Evolutionary conservation across 23 tunicate genomes (phyloP).

Genomic region (Phallusia fumigata): DNA sequence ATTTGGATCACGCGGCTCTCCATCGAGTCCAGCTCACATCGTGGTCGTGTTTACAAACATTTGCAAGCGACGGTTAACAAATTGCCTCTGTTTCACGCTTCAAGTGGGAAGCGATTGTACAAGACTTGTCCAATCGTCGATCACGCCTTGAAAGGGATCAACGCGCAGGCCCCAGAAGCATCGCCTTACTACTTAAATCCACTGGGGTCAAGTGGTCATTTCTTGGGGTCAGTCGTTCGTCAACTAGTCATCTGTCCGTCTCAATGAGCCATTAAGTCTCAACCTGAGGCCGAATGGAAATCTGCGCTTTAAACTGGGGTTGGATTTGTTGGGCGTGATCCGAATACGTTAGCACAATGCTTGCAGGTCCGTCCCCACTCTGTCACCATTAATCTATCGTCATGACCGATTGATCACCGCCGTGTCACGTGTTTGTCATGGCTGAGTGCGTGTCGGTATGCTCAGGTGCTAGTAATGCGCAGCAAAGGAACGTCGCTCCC

Average conservation of each 20-base stretch:
- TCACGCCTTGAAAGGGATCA: slow-evolving; percentile 14
- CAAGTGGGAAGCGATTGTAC: neutral
- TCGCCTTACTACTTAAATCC: neutral
- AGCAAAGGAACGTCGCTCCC: too few relatives aligned
- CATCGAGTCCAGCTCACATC: neutral
- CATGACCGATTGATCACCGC: slow-evolving; percentile 5
- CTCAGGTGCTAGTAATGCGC: too few relatives aligned
- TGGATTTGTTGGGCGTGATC: neutral
- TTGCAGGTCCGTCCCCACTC: neutral
- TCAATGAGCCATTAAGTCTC: neutral
- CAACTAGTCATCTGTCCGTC: slow-evolving; percentile 4
- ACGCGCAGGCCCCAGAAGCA: neutral
- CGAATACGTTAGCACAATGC: neutral
- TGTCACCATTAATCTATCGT: slow-evolving; percentile 10
- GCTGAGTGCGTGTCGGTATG: neutral
- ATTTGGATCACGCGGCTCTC: neutral
- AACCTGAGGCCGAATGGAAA: neutral
- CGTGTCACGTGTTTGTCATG: slow-evolving; percentile 6
- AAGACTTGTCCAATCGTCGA: neutral
- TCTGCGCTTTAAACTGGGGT: neutral
- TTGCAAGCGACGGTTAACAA: neutral
- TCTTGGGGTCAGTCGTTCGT: slow-evolving; percentile 14
- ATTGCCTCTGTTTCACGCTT: neutral
- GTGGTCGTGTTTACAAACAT: neutral
- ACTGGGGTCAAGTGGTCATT: slow-evolving; percentile 9